A percentile compares a stretch with the other conserved stretches of the same genome.
phyloP scores from a whole-genome alignment of 2,797 vertebrate species.

The Hydrolagus colliei region DNA sequence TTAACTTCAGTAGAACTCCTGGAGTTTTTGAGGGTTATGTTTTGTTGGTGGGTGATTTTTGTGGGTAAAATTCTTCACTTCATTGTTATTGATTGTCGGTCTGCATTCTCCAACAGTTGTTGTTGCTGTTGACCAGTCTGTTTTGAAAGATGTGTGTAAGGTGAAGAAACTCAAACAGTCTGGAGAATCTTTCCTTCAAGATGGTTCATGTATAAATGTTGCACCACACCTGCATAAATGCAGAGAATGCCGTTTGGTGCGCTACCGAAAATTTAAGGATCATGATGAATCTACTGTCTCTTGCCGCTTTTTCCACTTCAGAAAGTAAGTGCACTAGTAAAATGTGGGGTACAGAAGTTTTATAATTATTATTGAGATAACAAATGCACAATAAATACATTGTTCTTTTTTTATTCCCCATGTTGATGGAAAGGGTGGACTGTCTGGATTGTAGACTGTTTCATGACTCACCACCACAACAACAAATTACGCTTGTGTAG shows the following conservation, averaged over 20 bases:
- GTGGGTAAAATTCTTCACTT: too few relatives aligned
- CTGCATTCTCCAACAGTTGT: constrained; percentile 27
- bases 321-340: constrained; percentile 62
- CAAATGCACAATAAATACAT: too few relatives aligned
- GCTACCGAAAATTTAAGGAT: constrained; percentile 91
- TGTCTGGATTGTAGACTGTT: too few relatives aligned
- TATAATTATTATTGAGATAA: neutral
- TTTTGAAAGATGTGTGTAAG: constrained; percentile 91
- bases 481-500: too few relatives aligned
- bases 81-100: too few relatives aligned
- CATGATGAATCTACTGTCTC: constrained; percentile 94
- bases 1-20: too few relatives aligned
- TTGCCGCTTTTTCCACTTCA: constrained; percentile 97
- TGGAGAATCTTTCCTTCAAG: constrained; percentile 94
- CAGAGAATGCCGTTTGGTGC: constrained; percentile 89
- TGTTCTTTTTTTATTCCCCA: too few relatives aligned
- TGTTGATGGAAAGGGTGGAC: too few relatives aligned
- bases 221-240: constrained; percentile 97
- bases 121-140: constrained; percentile 85
- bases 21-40: too few relatives aligned
- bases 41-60: too few relatives aligned
- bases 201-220: constrained; percentile 96
- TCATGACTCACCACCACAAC: too few relatives aligned
- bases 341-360: neutral
- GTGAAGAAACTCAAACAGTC: constrained; percentile 94